Base-by-base conservation (phyloP, 2,888 invertebrate genomes). In the Cephus sareptanus region DNA sequence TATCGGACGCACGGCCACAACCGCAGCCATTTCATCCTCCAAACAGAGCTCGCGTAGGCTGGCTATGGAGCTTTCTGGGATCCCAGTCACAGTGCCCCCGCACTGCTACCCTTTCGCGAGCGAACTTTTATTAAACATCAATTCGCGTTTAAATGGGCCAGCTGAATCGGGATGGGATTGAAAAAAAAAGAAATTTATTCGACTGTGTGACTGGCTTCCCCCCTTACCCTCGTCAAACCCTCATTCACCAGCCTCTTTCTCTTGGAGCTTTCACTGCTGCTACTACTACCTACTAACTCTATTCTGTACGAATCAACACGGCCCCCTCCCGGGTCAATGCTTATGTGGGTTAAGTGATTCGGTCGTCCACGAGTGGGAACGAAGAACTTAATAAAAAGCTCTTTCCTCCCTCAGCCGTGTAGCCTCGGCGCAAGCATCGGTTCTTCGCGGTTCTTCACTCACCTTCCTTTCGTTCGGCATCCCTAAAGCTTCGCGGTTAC, bases 321-420 rank as follows among this genome's bases (percentile, higher is more conserved):
- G 6, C 9, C 13, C 15, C 4, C 15, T 30, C n/a, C 35, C 30
- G 74, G 74, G 74, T 74, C 74, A 74, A 13, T 35, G 35, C 74
- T 74, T 30, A 74, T 74, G 37, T 74, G 74, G 74, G 37, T 74
- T 74, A 74, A 74, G 74, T 74, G 74, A 74, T 37, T 71, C 33
- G 71, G 34, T 71, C 33, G 13, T 0, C 33, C 71, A 12, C 71
- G 33, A 71, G 4, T 71, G 71, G 33, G 71, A 34, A 71, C 71
- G 31, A 31, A 23, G 71, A 71, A 34, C 71, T 71, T 71, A 30
- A 71, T 71, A 33, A 34, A 71, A 71, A 31, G 33, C 71, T 34
- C 12, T 23, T 23, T 71, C 71, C 71, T 71, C 31, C 11, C 71
- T 71, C 1, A 31, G 31, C 71, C 71, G 1, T 31, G 11, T 3